A percentile compares a stretch with the other conserved stretches of the same genome.
These are phyloP conservation scores for Stomatorhinus walkeri DNA, from an alignment of 2,797 vertebrate genomes.

Conservation along the genomic window DNA sequence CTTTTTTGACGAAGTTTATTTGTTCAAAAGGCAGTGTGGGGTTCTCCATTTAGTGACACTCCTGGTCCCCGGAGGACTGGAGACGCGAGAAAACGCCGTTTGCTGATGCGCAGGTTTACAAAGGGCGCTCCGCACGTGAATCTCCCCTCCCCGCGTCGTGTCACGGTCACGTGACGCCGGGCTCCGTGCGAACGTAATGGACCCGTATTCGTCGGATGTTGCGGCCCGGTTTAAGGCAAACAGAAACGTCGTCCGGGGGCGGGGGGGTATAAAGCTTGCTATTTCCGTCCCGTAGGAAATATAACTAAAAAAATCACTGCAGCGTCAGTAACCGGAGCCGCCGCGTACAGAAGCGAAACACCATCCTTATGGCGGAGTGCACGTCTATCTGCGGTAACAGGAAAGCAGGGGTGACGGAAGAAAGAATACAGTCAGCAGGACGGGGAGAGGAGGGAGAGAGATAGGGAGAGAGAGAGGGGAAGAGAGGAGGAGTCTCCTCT, in stretches of 20 bases:
- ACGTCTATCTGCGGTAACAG: slow-evolving; percentile 35
- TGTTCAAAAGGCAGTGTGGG: background rate
- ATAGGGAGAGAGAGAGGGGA: slow-evolving; percentile 48
- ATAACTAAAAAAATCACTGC: background rate
- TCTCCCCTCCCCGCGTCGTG: background rate
- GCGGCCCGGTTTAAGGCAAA: background rate
- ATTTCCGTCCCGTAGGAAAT: slow-evolving; percentile 4
- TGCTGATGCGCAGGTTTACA: background rate
- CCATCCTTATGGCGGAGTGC: slow-evolving; percentile 8
- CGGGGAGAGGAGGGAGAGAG: slow-evolving; percentile 28
- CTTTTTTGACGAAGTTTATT: background rate
- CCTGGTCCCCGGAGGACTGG: too few species aligned
- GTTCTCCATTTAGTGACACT: background rate
- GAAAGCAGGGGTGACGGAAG: slow-evolving; percentile 37
- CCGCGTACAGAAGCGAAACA: slow-evolving; percentile 39
- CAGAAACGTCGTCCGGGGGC: background rate
- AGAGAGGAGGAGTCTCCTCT: slow-evolving; percentile 72
- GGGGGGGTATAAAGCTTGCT: background rate
- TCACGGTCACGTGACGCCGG: background rate
- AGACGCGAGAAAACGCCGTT: background rate
- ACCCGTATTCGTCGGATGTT: background rate
- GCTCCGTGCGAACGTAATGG: background rate
- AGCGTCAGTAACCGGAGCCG: background rate
- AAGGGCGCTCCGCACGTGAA: background rate
- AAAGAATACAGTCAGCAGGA: slow-evolving; percentile 31